Evolutionary conservation across 2,797 vertebrate species (phyloP).

Genomic region (Thalassophryne amazonica): DNA sequence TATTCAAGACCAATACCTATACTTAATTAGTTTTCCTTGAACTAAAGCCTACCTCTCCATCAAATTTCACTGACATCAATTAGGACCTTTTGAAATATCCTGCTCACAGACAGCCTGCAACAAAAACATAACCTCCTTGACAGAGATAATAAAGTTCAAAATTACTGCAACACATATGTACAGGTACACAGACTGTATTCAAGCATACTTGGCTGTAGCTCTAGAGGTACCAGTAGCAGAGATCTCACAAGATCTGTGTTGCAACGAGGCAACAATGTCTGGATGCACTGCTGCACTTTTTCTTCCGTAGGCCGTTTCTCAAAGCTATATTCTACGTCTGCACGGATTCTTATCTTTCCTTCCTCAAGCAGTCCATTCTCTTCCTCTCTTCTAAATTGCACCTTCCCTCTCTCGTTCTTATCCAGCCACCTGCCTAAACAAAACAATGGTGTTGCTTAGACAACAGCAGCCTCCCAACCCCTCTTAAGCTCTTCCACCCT

Average conservation of each 20-base stretch:
- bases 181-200: background rate
- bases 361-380: background rate
- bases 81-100: too few relatives aligned
- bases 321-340: background rate
- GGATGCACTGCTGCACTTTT: background rate
- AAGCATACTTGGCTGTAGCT: background rate
- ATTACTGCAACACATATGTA: too few relatives aligned
- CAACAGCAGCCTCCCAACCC: constrained; percentile 57
- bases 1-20: too few relatives aligned
- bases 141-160: too few relatives aligned
- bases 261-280: background rate
- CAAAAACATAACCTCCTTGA: too few relatives aligned
- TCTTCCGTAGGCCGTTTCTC: background rate
- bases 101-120: too few relatives aligned
- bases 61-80: too few relatives aligned
- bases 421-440: constrained; percentile 57
- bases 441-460: constrained; percentile 63
- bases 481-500: constrained; percentile 38
- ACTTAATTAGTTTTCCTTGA: too few relatives aligned
- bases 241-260: background rate
- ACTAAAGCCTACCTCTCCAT: too few relatives aligned
- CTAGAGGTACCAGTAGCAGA: background rate
- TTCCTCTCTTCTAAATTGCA: constrained; percentile 18
- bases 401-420: constrained; percentile 18
- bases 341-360: constrained; percentile 17